Conservation (phyloP, 2,888 invertebrate genomes). For the Drosophila tanythrix region DNA sequence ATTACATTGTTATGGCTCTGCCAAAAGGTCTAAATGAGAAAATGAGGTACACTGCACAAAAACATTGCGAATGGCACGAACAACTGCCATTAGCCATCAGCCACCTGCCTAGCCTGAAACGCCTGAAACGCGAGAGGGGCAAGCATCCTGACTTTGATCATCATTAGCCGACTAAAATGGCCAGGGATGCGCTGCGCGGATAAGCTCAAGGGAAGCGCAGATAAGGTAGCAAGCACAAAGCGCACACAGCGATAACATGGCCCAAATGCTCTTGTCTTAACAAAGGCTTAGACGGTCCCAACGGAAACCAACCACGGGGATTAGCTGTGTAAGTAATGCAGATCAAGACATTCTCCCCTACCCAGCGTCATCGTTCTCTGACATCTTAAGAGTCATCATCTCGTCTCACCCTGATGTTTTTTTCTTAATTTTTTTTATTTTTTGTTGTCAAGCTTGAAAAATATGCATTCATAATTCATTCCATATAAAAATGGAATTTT, state of each 20-base stretch:
- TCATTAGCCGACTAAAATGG: slow-evolving; percentile 71
- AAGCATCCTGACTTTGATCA: slow-evolving; percentile 66
- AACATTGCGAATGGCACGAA: slow-evolving; percentile 7
- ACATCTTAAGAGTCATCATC: slow-evolving; percentile 42
- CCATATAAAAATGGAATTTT: background rate
- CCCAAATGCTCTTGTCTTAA: slow-evolving; percentile 26
- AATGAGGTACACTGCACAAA: slow-evolving; percentile 1
- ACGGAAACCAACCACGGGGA: slow-evolving; percentile 41
- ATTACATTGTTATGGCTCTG: slow-evolving; percentile 70
- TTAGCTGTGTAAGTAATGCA: slow-evolving; percentile 52
- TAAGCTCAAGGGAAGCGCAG: slow-evolving; percentile 45
- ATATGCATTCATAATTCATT: background rate
- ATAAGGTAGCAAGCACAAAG: slow-evolving; percentile 22
- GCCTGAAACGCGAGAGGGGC: slow-evolving; percentile 8
- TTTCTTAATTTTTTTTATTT: background rate
- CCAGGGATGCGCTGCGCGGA: slow-evolving; percentile 48
- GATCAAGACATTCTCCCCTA: slow-evolving; percentile 54
- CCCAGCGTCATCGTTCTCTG: slow-evolving; percentile 12
- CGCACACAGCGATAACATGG: slow-evolving; percentile 12
- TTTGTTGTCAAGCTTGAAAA: background rate
- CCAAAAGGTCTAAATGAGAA: slow-evolving; percentile 50
- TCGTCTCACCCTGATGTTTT: slow-evolving; percentile 16
- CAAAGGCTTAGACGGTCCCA: slow-evolving; percentile 49
- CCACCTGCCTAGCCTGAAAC: slow-evolving; percentile 30
- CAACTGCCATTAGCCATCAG: background rate